Conservation (phyloP, 1,140 invertebrate genomes). For the Mya arenaria region DNA sequence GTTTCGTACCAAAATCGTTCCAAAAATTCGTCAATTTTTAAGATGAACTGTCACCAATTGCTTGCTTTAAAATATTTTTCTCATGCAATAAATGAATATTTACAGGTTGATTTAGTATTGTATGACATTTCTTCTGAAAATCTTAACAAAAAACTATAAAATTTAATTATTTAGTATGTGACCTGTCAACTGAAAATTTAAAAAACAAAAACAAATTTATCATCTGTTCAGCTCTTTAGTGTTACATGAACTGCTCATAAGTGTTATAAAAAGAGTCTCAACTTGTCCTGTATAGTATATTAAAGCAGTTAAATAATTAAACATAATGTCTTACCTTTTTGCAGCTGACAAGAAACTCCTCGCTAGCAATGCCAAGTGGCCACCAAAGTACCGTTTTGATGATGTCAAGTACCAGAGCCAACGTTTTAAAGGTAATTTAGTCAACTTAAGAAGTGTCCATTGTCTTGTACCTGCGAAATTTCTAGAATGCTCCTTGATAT, state of each 20-base stretch:
- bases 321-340: slow-evolving; percentile 37
- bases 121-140: slow-evolving; percentile 20
- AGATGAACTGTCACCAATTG: slow-evolving; percentile 14
- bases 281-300: slow-evolving; percentile 15
- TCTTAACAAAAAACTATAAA: slow-evolving; percentile 18
- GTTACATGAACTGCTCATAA: slow-evolving; percentile 10
- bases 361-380: slow-evolving; percentile 31
- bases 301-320: slow-evolving; percentile 38
- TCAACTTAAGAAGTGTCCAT: slow-evolving; percentile 35
- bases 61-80: slow-evolving; percentile 15
- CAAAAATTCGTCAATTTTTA: slow-evolving; percentile 13
- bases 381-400: slow-evolving; percentile 32
- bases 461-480: slow-evolving; percentile 28
- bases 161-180: slow-evolving; percentile 14
- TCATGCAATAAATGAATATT: slow-evolving; percentile 21
- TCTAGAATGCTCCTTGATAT: slow-evolving; percentile 37
- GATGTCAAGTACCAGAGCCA: no score
- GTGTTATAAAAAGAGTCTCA: slow-evolving; percentile 11
- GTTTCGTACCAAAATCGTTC: slow-evolving; percentile 15
- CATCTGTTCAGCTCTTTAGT: slow-evolving; percentile 19
- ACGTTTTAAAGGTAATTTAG: slow-evolving; percentile 38
- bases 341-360: slow-evolving; percentile 33
- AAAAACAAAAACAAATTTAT: slow-evolving; percentile 13
- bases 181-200: slow-evolving; percentile 20
- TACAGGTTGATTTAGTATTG: slow-evolving; percentile 20